Evolutionary conservation across 2,797 vertebrate species (phyloP), one percentile per base, ranked within the genome.

Genomic region (Taenioides sp.): DNA sequence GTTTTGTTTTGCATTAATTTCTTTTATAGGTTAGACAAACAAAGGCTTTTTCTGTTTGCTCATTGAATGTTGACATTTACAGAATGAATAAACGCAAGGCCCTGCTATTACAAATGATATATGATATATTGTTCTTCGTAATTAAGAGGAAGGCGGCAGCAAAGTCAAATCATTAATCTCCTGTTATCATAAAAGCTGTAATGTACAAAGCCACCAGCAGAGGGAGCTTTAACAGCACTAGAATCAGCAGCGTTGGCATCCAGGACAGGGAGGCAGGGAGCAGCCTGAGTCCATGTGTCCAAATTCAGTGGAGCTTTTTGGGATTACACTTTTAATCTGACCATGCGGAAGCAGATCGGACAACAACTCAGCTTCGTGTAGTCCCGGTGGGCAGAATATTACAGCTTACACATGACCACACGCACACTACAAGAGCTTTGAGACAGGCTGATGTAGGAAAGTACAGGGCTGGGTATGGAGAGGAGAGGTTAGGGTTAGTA

Each of bases 241-340:
- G 72, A 22, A 57, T 80, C 72, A 47, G 73, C 69, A 16, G 40
- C 4, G 20, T 20, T 31, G 12, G 52, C 27, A 66, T 40, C 52
- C 49, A 73, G 72, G 37, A 67, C 66, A 43, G 60, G 9, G 50
- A 73, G 72, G 66, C 27, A 67, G 58, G 43, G 67, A 69, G n/a
- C n/a, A n/a, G n/a, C n/a, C n/a, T n/a, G n/a, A n/a, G n/a, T n/a
- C n/a, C n/a, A n/a, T 63, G 84, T 80, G 75, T 67, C 82, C 78
- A 76, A 82, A 87, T 84, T 54, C 82, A 84, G 67, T 82, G 74
- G 60, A 31, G 66, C 67, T 82, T 84, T 80, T 67, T 0, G 9
- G 88, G 87, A 91, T 89, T 89, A 88, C 76, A 83, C 64, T 86
- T 88, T 83, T 90, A 91, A 91, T 88, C 88, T 81, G 71, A 31